A percentile compares a stretch with the other conserved stretches of the same genome.
Evolutionary conservation across 2,888 invertebrate species (phyloP).

Genomic region (Drosophila rubida): DNA sequence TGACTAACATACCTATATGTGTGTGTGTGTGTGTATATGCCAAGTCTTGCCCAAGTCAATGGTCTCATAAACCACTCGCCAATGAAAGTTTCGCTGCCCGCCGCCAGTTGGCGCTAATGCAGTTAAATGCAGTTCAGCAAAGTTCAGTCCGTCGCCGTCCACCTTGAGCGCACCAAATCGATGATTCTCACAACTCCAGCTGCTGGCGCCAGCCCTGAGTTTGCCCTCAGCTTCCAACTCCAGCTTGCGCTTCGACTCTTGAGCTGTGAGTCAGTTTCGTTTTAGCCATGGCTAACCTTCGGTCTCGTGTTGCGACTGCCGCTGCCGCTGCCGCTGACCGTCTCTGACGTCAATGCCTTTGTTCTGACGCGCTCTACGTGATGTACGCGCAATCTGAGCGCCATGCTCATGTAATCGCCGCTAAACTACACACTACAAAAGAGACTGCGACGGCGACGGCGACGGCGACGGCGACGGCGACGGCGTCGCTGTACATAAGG

Average conservation of each 20-base stretch:
- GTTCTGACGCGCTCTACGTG: conserved; percentile 47
- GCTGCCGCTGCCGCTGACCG: conserved; percentile 3
- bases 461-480: not conserved
- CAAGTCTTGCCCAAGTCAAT: conserved; percentile 27
- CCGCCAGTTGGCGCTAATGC: too few species aligned
- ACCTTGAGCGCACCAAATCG: conserved; percentile 32
- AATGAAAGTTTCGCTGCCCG: conserved; percentile 29
- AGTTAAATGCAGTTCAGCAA: conserved; percentile 25
- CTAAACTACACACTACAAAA: not conserved
- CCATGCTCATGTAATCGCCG: conserved; percentile 31
- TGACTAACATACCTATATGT: too few species aligned
- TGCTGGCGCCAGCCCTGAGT: conserved; percentile 33
- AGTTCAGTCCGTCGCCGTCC: not conserved
- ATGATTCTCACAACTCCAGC: conserved; percentile 26
- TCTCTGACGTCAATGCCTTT: conserved; percentile 50
- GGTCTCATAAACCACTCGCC: conserved; percentile 9
- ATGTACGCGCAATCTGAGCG: conserved; percentile 35
- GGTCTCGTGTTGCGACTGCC: conserved; percentile 19
- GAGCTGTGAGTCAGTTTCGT: conserved; percentile 12
- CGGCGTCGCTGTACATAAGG: not conserved
- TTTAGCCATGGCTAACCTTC: conserved; percentile 42
- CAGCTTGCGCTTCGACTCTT: not conserved
- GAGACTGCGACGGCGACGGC: conserved; percentile 1
- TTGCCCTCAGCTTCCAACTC: conserved; percentile 25
- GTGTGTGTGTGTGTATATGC: too few species aligned